Base-by-base conservation (phyloP, 2,797 vertebrate species). In the Danio aesculapii region DNA sequence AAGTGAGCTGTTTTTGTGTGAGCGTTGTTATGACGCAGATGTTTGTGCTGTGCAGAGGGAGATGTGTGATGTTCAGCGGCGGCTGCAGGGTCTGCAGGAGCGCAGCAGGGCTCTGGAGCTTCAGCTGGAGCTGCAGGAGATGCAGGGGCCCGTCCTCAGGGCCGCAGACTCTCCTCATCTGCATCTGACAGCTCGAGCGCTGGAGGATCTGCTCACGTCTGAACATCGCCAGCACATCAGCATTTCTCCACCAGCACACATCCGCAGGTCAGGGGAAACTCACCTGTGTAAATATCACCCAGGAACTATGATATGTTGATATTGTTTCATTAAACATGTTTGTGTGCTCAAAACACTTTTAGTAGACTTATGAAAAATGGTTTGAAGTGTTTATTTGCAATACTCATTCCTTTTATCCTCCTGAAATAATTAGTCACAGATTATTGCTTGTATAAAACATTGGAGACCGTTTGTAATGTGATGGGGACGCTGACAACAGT, bases 31-130 rank as follows among this genome's bases (percentile, higher is more conserved):
- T 30, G 30, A 30, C 30, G 30, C 30, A 30, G 30, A 30, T 30
- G 30, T 30, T 30, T 30, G 30, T 30, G 30, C 4, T 52, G n/a
- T 77, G 41, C 89, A 98, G 97, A 93, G 90, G 83, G 95, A 98
- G 92, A 95, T 96, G 0, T 84, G 91, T 63, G 91, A 90, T 68
- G 92, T 98, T 39, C 94, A 90, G 91, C 89, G 79, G 77, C 93
- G 92, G 83, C 84, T 97, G 90, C 68, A 85, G 1, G 44, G 87
- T 73, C 91, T 97, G 85, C 93, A 93, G 90, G 92, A 88, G 13
- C 91, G 88, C 86, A 93, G 94, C 75, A 88, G 82, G 6, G 87
- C 93, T 49, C 90, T 97, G 86, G 92, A 92, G 81, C 88, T 81
- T 87, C 93, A 95, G 87, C 93, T 95, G 87, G 93, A 92, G 67